phyloP scores from a whole-genome alignment of 1,140 invertebrate genomes.

The Drosophila micromelanica region DNA sequence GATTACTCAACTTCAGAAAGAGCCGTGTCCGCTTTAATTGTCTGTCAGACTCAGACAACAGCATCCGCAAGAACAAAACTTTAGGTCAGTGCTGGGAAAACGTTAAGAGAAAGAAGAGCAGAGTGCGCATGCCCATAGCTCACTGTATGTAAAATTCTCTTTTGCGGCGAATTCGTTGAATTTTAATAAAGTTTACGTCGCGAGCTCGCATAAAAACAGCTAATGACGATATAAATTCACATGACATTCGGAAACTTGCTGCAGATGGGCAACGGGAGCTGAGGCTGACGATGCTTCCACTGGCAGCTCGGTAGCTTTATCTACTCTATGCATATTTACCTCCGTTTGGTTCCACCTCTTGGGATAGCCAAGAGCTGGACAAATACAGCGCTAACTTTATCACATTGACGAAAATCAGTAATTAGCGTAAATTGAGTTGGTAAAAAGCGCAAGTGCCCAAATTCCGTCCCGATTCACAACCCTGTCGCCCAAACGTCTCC shows the following conservation, averaged over 20 bases:
- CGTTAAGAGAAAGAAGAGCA: conserved; percentile 40
- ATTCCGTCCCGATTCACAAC: conserved; percentile 36
- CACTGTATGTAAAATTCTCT: background rate
- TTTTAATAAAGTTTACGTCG: conserved; percentile 69
- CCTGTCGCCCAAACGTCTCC: conserved; percentile 9
- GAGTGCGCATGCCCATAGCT: conserved; percentile 52
- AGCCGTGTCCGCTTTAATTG: background rate
- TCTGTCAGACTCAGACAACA: conserved; percentile 54
- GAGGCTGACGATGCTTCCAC: conserved; percentile 29
- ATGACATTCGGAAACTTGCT: conserved; percentile 49
- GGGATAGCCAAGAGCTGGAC: conserved; percentile 34
- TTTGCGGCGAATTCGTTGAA: conserved; percentile 62
- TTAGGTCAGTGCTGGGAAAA: conserved; percentile 62
- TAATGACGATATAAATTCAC: conserved; percentile 80
- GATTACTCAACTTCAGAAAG: background rate
- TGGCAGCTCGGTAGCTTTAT: background rate
- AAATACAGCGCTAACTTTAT: conserved; percentile 44
- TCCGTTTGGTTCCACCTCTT: conserved; percentile 10
- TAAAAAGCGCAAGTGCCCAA: conserved; percentile 75
- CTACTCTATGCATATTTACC: background rate
- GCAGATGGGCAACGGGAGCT: conserved; percentile 60
- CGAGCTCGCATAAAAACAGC: conserved; percentile 67
- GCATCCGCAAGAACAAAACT: conserved; percentile 13
- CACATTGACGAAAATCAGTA: conserved; percentile 74
- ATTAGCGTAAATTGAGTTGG: conserved; percentile 82